A percentile compares a stretch with the other conserved stretches of the same genome.
These are phyloP conservation scores for Piprites chloris DNA, from an alignment of 2,113 vertebrate genomes.

Conservation along the genomic window DNA sequence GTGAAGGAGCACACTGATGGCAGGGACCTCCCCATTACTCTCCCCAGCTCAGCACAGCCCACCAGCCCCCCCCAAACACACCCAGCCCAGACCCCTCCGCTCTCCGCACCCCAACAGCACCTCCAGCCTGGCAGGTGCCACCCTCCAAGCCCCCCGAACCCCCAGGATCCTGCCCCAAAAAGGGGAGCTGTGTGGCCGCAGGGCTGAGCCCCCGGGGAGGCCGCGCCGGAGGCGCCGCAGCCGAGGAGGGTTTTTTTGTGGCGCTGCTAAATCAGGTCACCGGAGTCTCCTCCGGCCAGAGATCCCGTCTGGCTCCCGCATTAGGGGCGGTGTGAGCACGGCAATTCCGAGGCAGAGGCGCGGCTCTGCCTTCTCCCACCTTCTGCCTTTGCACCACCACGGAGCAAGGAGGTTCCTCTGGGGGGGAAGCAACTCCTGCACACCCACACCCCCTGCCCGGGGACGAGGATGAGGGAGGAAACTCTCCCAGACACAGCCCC, in stretches of 20 bases:
- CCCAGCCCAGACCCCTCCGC: neutral
- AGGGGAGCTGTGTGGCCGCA: neutral
- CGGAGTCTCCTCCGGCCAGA: fast-evolving
- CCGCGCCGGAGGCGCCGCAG: neutral
- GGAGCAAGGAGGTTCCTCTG: neutral
- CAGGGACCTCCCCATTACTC: neutral
- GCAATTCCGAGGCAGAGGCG: fast-evolving
- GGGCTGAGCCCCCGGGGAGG: neutral
- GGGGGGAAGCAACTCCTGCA: neutral
- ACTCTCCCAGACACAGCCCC: too few species aligned
- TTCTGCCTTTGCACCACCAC: neutral
- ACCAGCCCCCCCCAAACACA: neutral
- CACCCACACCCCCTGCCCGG: too few species aligned
- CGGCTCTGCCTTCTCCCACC: neutral
- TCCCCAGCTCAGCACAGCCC: too few species aligned
- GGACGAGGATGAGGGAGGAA: neutral
- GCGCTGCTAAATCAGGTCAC: neutral
- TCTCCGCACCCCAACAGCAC: neutral
- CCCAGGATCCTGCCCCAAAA: too few species aligned
- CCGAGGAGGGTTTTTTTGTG: fast-evolving
- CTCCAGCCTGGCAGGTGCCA: neutral
- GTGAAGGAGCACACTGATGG: neutral
- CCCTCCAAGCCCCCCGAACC: fast-evolving
- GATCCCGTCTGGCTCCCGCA: neutral
- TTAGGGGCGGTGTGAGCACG: fast-evolving